These are phyloP conservation scores for Melanotaenia nigrans DNA, from an alignment of 2,797 vertebrate genomes.

Conservation along the genomic window DNA sequence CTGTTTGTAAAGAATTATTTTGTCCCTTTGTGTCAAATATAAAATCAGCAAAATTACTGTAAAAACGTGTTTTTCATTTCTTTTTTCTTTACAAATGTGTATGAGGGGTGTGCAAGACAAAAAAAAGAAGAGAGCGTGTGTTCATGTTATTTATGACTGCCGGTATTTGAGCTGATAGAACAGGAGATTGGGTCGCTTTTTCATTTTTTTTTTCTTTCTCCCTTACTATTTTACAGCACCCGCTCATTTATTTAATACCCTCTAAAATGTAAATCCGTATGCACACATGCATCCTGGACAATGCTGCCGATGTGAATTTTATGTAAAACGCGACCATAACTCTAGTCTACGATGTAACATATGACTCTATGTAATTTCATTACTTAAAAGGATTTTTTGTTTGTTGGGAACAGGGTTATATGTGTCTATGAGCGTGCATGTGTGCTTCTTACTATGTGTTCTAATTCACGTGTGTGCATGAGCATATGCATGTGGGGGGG, in stretches of 20 bases:
- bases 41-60: slow-evolving; percentile 10
- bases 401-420: slow-evolving; percentile 59
- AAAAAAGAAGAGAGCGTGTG: slow-evolving; percentile 16
- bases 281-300: slow-evolving; percentile 81
- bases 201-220: slow-evolving; percentile 43
- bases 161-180: slow-evolving; percentile 81
- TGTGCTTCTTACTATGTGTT: slow-evolving; percentile 21
- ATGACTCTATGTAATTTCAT: slow-evolving; percentile 86
- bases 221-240: slow-evolving; percentile 69
- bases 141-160: slow-evolving; percentile 84
- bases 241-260: slow-evolving; percentile 89
- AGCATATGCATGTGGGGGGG: slow-evolving; percentile 27
- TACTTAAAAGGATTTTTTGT: slow-evolving; percentile 86
- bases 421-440: slow-evolving; percentile 31
- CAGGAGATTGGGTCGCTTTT: slow-evolving; percentile 73
- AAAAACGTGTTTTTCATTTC: slow-evolving; percentile 21
- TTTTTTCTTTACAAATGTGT: not conserved
- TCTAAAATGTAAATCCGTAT: slow-evolving; percentile 85
- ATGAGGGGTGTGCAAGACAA: slow-evolving; percentile 7
- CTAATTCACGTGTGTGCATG: slow-evolving; percentile 20
- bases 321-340: slow-evolving; percentile 85
- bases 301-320: slow-evolving; percentile 83
- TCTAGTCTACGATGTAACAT: slow-evolving; percentile 76
- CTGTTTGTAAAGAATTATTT: slow-evolving; percentile 4
- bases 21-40: not conserved